A percentile compares a stretch with the other conserved stretches of the same genome.
Evolutionary conservation across 2,797 vertebrate genomes (phyloP).

Genomic region (Meriones psammophilus): DNA sequence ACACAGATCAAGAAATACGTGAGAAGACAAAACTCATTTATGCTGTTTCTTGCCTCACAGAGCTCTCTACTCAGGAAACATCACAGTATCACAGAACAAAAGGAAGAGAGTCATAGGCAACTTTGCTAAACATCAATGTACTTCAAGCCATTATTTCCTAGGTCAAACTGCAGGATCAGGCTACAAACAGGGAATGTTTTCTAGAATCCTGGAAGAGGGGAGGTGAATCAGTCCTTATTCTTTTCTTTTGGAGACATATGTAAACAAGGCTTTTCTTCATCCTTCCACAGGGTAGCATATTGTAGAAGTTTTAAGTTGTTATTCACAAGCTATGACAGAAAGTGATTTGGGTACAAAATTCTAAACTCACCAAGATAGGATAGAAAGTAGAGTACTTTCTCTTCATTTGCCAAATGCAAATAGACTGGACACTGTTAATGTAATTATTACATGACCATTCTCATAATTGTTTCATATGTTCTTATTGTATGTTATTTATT

Average conservation of each 20-base stretch:
- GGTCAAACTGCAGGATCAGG: conserved; percentile 54
- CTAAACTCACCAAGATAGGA: too few relatives aligned
- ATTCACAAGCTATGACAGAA: too few relatives aligned
- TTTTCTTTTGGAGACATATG: conserved; percentile 81
- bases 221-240: conserved; percentile 82
- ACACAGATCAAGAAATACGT: background rate
- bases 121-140: background rate
- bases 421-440: too few relatives aligned
- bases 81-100: background rate
- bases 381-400: too few relatives aligned
- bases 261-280: conserved; percentile 87
- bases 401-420: too few relatives aligned
- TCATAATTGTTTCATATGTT: too few relatives aligned
- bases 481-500: too few relatives aligned
- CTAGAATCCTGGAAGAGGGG: conserved; percentile 71
- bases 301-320: too few relatives aligned
- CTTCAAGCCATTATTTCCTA: conserved; percentile 50
- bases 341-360: too few relatives aligned
- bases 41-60: background rate
- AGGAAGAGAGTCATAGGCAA: background rate
- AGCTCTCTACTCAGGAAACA: background rate
- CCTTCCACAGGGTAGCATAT: conserved; percentile 84
- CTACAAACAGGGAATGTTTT: conserved; percentile 77
- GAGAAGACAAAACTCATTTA: background rate
- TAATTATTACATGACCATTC: too few relatives aligned